Evolutionary conservation across 2,888 invertebrate species (phyloP).

Genomic region (Oscheius onirici): DNA sequence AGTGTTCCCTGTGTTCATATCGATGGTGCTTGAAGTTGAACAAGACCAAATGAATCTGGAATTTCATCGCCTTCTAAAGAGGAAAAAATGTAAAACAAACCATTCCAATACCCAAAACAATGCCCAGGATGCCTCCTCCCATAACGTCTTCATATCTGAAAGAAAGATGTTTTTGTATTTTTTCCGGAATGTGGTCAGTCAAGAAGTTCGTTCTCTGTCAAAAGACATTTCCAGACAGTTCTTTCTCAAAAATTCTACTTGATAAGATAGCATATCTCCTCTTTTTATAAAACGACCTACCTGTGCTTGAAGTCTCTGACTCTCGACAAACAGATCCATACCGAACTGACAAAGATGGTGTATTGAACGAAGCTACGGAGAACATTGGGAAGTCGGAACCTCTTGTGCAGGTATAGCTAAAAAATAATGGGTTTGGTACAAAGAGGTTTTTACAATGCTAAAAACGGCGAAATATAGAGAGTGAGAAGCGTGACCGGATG

Average conservation of each 20-base stretch:
- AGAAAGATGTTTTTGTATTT: not conserved
- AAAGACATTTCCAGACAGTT: too few relatives aligned
- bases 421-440: constrained; percentile 17
- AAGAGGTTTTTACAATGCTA: constrained; percentile 60
- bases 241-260: too few relatives aligned
- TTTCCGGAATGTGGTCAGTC: not conserved
- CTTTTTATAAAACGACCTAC: not conserved
- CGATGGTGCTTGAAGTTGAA: constrained; percentile 33
- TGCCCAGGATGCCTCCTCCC: constrained; percentile 60
- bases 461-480: constrained; percentile 57
- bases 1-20: constrained; percentile 3
- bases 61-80: not conserved
- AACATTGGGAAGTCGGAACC: constrained; percentile 46
- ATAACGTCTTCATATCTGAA: constrained; percentile 51
- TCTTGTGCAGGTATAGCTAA: constrained; percentile 55
- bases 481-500: constrained; percentile 57
- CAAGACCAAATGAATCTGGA: constrained; percentile 21
- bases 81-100: constrained; percentile 23
- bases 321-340: constrained; percentile 58
- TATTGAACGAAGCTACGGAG: constrained; percentile 50
- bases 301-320: constrained; percentile 64
- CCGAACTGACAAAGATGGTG: constrained; percentile 49
- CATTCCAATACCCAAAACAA: constrained; percentile 46
- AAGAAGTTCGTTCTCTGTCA: not conserved
- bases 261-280: not conserved